These are phyloP conservation scores for Cydia strobilella DNA, from an alignment of 1,140 invertebrate genomes.

Conservation along the genomic window DNA sequence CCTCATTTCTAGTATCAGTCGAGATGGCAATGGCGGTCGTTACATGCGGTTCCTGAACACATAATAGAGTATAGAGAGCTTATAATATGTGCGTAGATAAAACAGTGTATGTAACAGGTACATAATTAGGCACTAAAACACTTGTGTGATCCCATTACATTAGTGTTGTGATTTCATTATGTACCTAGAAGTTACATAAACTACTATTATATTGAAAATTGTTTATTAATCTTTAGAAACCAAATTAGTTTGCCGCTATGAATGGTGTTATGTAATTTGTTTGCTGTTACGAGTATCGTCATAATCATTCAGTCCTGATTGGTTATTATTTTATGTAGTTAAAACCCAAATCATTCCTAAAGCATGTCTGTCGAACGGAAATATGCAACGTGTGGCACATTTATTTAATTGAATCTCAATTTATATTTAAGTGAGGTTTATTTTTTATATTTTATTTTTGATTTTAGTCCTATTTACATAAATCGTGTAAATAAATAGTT, in stretches of 20 bases:
- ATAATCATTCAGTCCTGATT: not conserved
- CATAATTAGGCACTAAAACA: no score
- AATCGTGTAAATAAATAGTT: slow-evolving; percentile 6
- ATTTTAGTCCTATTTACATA: not conserved
- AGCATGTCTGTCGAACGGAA: slow-evolving; percentile 19
- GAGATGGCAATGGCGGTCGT: no score
- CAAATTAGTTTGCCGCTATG: not conserved
- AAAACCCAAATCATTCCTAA: slow-evolving; percentile 22
- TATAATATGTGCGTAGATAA: no score
- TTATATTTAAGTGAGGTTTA: slow-evolving; percentile 24
- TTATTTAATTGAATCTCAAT: slow-evolving; percentile 19
- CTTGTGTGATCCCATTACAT: no score
- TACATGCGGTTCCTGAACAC: no score
- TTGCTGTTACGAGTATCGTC: not conserved
- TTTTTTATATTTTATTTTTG: slow-evolving; percentile 6
- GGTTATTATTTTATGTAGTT: not conserved
- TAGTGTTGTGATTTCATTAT: no score
- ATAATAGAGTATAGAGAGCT: no score
- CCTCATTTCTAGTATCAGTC: no score
- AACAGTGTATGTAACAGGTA: no score
- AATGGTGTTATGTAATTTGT: not conserved
- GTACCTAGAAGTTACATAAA: no score
- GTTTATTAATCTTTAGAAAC: no score
- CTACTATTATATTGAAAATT: no score
- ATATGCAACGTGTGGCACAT: slow-evolving; percentile 2